Evolutionary conservation across 2,888 invertebrate genomes (phyloP), one percentile per base, ranked within the genome.

Genomic region (Nomada ferruginata): DNA sequence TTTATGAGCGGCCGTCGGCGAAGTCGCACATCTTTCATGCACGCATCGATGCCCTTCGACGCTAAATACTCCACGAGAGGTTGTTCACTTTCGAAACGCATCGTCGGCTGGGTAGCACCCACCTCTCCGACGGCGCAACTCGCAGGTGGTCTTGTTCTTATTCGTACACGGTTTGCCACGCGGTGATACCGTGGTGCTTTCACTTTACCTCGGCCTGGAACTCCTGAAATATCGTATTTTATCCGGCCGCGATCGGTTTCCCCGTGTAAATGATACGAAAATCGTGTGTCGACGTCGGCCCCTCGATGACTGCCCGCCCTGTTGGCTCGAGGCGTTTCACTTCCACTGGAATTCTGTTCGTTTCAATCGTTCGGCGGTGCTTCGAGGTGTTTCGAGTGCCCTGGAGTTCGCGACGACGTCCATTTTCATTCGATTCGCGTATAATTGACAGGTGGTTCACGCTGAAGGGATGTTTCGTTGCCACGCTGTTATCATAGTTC

Each of bases 11-110:
- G 66, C 78, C 84, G 79, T 84, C 80, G 82, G 81, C 82, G 64
- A 79, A 82, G 72, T 86, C 84, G 84, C 85, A 70, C 86, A 84
- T 89, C 87, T 86, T 82, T 73, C 82, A 76, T 81, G 82, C 85
- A 87, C 82, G 88, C 90, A 89, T 90, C 88, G 86, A 87, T 89
- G 85, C 82, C 79, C 82, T 84, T 86, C 71, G 78, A 84, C 79
- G 77, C 76, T 77, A 79, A 87, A 87, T 78, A 68, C 85, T 74
- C 70, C 57, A 61, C 78, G 80, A 84, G 82, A 83, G 79, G 76
- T 71, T 83, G 74, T 80, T 79, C 66, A 60, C 85, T 83, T 69
- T 74, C 76, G 75, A 79, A 75, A 83, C 77, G 76, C 70, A 75
- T 75, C 71, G 78, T 15, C 63, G 55, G 55, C 36, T 50, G 65